Evolutionary conservation across 1,140 invertebrate species (phyloP).

Genomic region (Eupristina koningsbergeri): DNA sequence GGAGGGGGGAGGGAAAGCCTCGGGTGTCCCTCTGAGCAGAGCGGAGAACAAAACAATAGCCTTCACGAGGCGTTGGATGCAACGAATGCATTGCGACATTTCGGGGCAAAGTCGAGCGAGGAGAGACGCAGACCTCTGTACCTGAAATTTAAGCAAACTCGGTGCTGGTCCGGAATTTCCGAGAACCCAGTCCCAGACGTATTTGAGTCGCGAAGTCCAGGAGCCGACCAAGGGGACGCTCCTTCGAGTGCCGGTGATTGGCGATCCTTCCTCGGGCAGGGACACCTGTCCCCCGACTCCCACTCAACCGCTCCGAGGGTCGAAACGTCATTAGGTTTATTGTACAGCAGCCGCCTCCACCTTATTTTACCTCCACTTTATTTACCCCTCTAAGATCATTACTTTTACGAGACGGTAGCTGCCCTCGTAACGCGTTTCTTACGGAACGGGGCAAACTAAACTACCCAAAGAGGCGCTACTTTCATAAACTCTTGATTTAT

Average conservation of each 20-base stretch:
- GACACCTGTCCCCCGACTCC: background rate
- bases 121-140: constrained; percentile 44
- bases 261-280: background rate
- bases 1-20: constrained; percentile 54
- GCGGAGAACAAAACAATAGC: constrained; percentile 63
- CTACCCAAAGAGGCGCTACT: background rate
- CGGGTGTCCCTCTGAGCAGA: constrained; percentile 23
- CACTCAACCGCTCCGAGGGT: background rate
- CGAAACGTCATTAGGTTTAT: background rate
- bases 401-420: constrained; percentile 10
- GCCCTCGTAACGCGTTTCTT: background rate
- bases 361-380: background rate
- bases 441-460: too few relatives aligned
- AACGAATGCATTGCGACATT: constrained; percentile 63
- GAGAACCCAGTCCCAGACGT: background rate
- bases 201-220: constrained; percentile 20
- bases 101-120: constrained; percentile 55
- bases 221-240: background rate
- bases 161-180: background rate
- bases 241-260: background rate
- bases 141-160: background rate
- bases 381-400: constrained; percentile 2
- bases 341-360: background rate
- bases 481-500: background rate
- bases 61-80: background rate